These are phyloP conservation scores for Crepidodera aurea DNA, from an alignment of 2,888 invertebrate species.

Conservation along the genomic window DNA sequence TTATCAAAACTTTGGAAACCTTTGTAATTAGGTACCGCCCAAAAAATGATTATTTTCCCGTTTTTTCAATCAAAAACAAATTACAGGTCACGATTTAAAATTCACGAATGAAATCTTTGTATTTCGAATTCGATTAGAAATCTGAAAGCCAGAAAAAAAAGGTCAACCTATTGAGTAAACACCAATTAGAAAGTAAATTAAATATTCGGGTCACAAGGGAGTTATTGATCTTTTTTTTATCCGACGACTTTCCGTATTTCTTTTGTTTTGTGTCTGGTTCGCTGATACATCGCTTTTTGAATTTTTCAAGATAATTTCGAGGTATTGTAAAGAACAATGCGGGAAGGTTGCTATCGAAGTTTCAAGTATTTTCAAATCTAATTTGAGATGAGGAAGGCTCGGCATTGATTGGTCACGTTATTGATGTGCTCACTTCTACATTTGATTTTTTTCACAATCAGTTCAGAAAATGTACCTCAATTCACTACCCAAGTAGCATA, in stretches of 20 bases:
- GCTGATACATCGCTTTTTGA: not conserved
- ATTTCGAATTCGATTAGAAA: not conserved
- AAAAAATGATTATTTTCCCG: no score
- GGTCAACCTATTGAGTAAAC: not conserved
- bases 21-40: no score
- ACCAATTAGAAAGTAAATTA: not conserved
- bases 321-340: not conserved
- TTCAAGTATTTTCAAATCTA: no score
- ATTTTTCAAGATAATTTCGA: not conserved
- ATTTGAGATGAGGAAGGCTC: no score
- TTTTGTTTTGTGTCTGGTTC: not conserved
- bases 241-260: not conserved
- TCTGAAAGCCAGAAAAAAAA: not conserved
- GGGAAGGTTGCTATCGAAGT: not conserved
- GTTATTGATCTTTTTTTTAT: constrained; percentile 5
- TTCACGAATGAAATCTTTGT: not conserved
- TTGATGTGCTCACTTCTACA: no score
- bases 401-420: no score
- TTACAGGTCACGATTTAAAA: not conserved
- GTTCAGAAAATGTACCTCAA: no score
- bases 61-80: no score
- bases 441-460: no score
- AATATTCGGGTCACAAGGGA: not conserved
- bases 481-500: no score
- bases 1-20: no score